phyloP scores from a whole-genome alignment of 2,113 vertebrate genomes.

The Euleptes europaea region DNA sequence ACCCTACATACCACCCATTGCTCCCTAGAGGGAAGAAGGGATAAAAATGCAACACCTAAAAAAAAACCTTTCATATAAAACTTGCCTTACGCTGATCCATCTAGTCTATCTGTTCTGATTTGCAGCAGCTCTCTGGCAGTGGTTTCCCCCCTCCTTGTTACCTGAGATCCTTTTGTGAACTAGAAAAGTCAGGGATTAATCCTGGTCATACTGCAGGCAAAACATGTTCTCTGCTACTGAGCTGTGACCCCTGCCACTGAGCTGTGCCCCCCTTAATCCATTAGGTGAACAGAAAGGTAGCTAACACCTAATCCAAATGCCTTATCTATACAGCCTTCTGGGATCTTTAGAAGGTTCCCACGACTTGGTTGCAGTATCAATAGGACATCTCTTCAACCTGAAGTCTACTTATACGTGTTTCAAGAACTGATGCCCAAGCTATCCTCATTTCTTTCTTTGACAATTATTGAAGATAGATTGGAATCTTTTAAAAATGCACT shows the following conservation, averaged over 20 bases:
- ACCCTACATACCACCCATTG: background rate
- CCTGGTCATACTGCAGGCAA: background rate
- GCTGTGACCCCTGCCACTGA: too few species aligned
- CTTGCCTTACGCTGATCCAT: too few species aligned
- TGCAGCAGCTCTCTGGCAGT: too few species aligned
- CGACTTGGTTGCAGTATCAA: background rate
- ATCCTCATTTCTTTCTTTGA: background rate
- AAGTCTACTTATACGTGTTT: background rate
- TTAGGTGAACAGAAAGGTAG: background rate
- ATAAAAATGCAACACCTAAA: background rate
- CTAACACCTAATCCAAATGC: background rate
- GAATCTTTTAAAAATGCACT: constrained; percentile 38
- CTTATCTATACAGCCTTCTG: background rate
- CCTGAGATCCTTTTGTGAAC: background rate
- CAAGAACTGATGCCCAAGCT: background rate
- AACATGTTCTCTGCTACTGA: too few species aligned
- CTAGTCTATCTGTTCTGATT: too few species aligned
- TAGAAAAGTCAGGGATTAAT: background rate
- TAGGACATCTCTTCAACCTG: background rate
- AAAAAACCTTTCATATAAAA: too few species aligned
- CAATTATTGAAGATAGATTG: constrained; percentile 12
- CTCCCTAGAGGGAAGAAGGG: background rate
- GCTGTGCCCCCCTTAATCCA: background rate
- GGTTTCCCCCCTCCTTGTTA: too few species aligned
- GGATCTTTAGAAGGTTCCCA: background rate